Percentiles rank a stretch among this genome's conserved stretches.
Evolutionary conservation across 2,113 vertebrate genomes (phyloP).

Genomic region (Zosterops borbonicus): DNA sequence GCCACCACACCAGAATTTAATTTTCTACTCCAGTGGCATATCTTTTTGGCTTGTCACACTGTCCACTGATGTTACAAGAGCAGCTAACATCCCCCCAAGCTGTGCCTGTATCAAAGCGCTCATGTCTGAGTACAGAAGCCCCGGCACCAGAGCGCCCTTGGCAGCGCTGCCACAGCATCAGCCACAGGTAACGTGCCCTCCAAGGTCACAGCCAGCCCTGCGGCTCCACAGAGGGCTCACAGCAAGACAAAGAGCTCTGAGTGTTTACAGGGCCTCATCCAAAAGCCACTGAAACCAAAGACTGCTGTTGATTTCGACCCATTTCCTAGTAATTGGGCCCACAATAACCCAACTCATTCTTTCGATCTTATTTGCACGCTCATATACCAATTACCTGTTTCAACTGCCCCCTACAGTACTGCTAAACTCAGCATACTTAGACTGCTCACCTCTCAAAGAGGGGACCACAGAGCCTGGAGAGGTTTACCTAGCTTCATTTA

Average conservation of each 20-base stretch:
- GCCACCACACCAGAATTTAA: neutral
- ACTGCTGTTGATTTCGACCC: neutral
- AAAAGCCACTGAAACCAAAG: neutral
- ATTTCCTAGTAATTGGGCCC: neutral
- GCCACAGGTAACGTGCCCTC: conserved; percentile 17
- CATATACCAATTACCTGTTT: neutral
- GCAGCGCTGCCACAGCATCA: neutral
- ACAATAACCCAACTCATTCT: neutral
- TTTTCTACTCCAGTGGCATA: neutral
- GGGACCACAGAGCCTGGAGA: neutral
- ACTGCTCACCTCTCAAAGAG: neutral
- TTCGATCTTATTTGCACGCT: neutral
- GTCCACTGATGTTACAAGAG: neutral
- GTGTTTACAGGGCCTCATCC: neutral
- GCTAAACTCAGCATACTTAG: neutral
- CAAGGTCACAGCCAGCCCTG: neutral
- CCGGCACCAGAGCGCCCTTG: neutral
- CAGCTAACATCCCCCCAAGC: neutral
- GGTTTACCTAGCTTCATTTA: neutral
- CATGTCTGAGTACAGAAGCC: neutral
- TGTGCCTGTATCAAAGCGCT: neutral
- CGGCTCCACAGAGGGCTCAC: neutral
- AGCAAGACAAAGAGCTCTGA: neutral
- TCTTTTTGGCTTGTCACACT: neutral
- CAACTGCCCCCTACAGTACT: neutral